These are phyloP conservation scores for Synergus laeviventris DNA, from an alignment of 2,888 invertebrate species.

Conservation along the genomic window DNA sequence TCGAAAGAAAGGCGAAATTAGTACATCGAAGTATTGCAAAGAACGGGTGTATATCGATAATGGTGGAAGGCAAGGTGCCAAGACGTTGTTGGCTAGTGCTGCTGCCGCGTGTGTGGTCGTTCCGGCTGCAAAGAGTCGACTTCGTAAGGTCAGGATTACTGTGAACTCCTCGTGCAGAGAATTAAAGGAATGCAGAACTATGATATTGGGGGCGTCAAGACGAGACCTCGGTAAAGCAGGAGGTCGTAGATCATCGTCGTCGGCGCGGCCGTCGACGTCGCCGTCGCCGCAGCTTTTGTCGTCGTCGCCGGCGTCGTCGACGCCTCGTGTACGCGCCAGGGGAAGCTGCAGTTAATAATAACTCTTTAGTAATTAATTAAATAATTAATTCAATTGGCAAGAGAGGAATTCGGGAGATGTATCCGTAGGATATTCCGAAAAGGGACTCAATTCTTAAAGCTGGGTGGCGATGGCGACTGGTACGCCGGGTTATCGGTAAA, in stretches of 20 bases:
- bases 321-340: slow-evolving; percentile 41
- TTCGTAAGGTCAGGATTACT: slow-evolving; percentile 24
- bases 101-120: slow-evolving; percentile 57
- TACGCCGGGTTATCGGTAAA: slow-evolving; percentile 27
- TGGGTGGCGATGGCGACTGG: slow-evolving; percentile 29
- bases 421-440: neutral
- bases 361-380: neutral
- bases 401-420: neutral
- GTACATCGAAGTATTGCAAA: slow-evolving; percentile 27
- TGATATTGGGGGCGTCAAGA: slow-evolving; percentile 41
- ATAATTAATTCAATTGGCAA: neutral
- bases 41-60: slow-evolving; percentile 58
- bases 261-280: slow-evolving; percentile 40
- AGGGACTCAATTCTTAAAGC: neutral
- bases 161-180: slow-evolving; percentile 2
- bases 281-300: slow-evolving; percentile 44
- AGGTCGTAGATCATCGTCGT: slow-evolving; percentile 33
- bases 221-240: slow-evolving; percentile 42
- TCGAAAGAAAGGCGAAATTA: neutral
- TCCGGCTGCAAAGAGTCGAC: slow-evolving; percentile 48
- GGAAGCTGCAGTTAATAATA: slow-evolving; percentile 20
- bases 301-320: slow-evolving; percentile 56
- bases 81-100: slow-evolving; percentile 59
- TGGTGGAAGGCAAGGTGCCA: slow-evolving; percentile 64
- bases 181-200: slow-evolving; percentile 47